These are phyloP conservation scores for Microcebus murinus DNA, from an alignment of 2,113 vertebrate genomes.

Conservation along the genomic window DNA sequence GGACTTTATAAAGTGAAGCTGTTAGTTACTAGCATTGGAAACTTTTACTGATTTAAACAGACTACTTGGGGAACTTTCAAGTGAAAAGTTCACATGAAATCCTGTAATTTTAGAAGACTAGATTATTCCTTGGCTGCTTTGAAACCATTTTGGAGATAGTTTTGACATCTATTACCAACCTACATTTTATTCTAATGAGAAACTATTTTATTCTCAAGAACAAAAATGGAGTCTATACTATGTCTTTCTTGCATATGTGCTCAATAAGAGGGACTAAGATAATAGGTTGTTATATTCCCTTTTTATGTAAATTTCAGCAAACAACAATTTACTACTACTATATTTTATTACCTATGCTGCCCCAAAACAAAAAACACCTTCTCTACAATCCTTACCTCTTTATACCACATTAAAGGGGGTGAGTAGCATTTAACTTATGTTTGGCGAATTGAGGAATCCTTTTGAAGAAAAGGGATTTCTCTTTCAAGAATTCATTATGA, in stretches of 20 bases:
- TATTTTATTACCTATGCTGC: not conserved
- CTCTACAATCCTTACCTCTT: not conserved
- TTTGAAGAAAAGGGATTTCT: not conserved
- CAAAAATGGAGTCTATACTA: not conserved
- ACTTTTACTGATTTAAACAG: not conserved
- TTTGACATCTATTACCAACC: not conserved
- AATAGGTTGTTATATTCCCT: not conserved
- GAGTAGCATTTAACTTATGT: not conserved
- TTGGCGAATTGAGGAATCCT: not conserved
- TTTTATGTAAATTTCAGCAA: not conserved
- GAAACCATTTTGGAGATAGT: not conserved
- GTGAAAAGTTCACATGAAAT: not conserved
- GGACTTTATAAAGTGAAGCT: constrained; percentile 16
- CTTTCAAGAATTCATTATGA: constrained; percentile 32
- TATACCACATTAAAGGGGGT: not conserved
- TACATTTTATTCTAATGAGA: not conserved
- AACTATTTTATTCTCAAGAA: not conserved
- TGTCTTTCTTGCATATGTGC: not conserved
- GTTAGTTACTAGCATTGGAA: not conserved
- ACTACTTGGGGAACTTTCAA: not conserved
- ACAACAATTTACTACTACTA: not conserved
- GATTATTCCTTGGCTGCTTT: not conserved
- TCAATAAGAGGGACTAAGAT: not conserved
- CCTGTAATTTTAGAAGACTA: not conserved
- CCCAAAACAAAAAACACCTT: not conserved